Conservation (phyloP, 53 echinoderm and acorn worm genomes). For the Holothuria scabra region DNA sequence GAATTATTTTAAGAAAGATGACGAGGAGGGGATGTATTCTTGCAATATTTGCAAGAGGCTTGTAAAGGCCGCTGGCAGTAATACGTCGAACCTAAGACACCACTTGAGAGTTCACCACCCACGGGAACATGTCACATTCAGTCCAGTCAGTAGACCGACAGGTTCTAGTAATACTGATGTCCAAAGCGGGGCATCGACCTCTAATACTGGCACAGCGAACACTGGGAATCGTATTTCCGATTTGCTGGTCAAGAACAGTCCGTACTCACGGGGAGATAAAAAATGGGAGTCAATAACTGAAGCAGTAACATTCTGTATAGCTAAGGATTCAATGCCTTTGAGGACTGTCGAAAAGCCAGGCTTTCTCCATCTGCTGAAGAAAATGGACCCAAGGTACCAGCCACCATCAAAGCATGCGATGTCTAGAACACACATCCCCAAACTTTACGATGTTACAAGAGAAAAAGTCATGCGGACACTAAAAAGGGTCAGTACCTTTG, state of each 20-base stretch:
- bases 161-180: neutral
- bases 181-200: neutral
- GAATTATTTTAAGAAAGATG: no score
- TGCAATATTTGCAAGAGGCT: neutral
- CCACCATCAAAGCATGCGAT: neutral
- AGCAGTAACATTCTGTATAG: neutral
- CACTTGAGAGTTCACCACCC: neutral
- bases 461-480: neutral
- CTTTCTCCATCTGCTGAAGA: neutral
- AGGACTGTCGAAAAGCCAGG: neutral
- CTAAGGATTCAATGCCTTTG: neutral
- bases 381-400: neutral
- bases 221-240: no score
- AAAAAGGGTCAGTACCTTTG: neutral
- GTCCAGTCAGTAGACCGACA: neutral
- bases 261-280: neutral
- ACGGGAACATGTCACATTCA: neutral
- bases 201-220: neutral
- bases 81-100: neutral
- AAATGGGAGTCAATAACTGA: neutral
- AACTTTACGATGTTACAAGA: neutral
- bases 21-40: no score
- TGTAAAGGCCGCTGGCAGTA: neutral
- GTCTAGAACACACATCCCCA: neutral
- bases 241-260: neutral